Conservation (phyloP, 2,113 vertebrate genomes). For the Phyllopteryx taeniolatus region DNA sequence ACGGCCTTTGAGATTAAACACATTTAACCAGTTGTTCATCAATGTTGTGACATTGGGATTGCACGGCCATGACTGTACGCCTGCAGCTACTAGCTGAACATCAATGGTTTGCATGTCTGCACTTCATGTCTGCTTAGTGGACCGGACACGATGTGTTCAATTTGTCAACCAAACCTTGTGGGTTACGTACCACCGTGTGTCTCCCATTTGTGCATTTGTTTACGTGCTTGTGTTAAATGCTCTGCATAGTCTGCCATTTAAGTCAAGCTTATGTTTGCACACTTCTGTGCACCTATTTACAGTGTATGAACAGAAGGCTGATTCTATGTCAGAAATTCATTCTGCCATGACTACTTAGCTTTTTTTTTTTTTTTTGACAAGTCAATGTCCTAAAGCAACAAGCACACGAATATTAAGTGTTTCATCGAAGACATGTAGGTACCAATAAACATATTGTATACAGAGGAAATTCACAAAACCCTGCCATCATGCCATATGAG, state of each 20-base stretch:
- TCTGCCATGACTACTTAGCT: slow-evolving; percentile 12
- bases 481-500: too few species aligned
- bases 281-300: slow-evolving; percentile 8
- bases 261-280: slow-evolving; percentile 5
- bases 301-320: slow-evolving; percentile 8
- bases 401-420: slow-evolving; percentile 14
- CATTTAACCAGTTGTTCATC: slow-evolving; percentile 32
- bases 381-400: slow-evolving; percentile 29
- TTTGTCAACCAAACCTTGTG: slow-evolving; percentile 54
- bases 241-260: slow-evolving; percentile 1
- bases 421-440: too few species aligned
- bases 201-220: slow-evolving; percentile 9
- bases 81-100: slow-evolving; percentile 39
- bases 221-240: neutral
- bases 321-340: slow-evolving; percentile 11
- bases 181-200: slow-evolving; percentile 18
- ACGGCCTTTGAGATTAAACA: slow-evolving; percentile 10
- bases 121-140: slow-evolving; percentile 35
- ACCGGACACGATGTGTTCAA: slow-evolving; percentile 30
- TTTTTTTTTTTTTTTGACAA: too few species aligned
- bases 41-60: slow-evolving; percentile 37
- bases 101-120: slow-evolving; percentile 50
- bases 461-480: too few species aligned
- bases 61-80: slow-evolving; percentile 6
- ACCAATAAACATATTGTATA: too few species aligned